Conservation (phyloP, 2,113 vertebrate genomes). For the Leucosticte australis region DNA sequence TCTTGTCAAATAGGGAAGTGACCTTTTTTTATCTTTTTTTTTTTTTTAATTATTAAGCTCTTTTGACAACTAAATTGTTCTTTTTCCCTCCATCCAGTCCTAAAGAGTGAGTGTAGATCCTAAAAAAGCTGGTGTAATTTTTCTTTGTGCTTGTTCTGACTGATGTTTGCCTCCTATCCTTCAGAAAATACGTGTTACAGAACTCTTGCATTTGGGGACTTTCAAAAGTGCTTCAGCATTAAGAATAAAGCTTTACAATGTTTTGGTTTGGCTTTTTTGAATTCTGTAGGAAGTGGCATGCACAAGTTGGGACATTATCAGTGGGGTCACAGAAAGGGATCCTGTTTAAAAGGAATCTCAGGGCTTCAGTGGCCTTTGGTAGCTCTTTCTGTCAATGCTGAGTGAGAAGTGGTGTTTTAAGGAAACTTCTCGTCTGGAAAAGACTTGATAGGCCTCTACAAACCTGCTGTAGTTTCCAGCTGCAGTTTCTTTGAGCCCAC, state of each 20-base stretch:
- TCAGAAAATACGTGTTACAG: not conserved
- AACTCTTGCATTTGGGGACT: not conserved
- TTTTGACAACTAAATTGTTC: not conserved
- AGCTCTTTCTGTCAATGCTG: not conserved
- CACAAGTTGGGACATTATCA: not conserved
- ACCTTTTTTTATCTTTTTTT: not conserved
- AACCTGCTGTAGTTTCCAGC: not conserved
- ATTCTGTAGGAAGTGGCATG: not conserved
- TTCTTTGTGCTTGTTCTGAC: not conserved
- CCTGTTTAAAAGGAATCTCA: not conserved
- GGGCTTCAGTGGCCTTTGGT: not conserved
- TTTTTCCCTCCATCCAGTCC: not conserved
- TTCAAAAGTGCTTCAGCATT: not conserved
- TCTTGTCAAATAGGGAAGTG: not conserved
- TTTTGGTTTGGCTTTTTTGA: not conserved
- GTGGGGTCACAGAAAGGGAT: not conserved
- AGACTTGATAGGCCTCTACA: not conserved
- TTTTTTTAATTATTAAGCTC: not conserved
- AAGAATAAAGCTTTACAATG: not conserved
- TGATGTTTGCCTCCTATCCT: not conserved
- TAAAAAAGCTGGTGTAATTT: not conserved
- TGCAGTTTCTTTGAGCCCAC: not conserved
- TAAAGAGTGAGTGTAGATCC: not conserved
- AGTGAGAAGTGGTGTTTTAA: not conserved
- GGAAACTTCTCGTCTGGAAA: not conserved